Evolutionary conservation across 2,888 invertebrate species (phyloP), one percentile per base, ranked within the genome.

Genomic region (Dolichomitus sp.): DNA sequence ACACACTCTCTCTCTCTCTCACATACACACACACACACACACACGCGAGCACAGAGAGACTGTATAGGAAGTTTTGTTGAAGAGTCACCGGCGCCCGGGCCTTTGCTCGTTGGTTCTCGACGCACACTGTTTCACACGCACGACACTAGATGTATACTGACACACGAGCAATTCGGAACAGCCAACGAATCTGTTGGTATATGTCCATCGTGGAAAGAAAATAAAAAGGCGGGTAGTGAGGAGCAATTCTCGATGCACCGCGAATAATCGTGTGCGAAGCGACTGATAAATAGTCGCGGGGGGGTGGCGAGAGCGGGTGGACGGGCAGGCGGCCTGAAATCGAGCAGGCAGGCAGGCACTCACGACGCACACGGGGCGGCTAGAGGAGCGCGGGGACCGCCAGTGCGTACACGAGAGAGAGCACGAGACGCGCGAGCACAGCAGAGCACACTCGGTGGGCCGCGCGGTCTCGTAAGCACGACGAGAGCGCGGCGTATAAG

Each of bases 361-460:
- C 59, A 37, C 59, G 59, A 33, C 19, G 37, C 19, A 37, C 33
- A 17, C 37, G 37, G 61, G 37, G 19, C 37, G 17, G 33, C 33
- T 11, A 23, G 19, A 63, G 61, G 23, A 40, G 40, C 37, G 40
- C 40, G 65, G 27, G 65, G 65, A 7, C 9, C 6, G 27, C 57
- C 33, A 45, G 50, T 52, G 57, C 87, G 85, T 81, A 80, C 86
- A 80, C 86, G 85, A 70, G 69, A 63, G 33, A 70, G 70, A 68
- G 37, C 54, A 27, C 42, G 69, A 54, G 83, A 66, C 54, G 77
- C 83, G 85, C 87, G 90, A 30, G 54, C 72, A 30, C 72, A 48
- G 14, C 48, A n/a, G 54, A 30, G 52, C 19, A 68, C 42, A 37
- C 73, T 61, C 61, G 63, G 76, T 48, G 59, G 42, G 48, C 57